Evolutionary conservation across 2,888 invertebrate genomes (phyloP).

Genomic region (Agapostemon virescens): DNA sequence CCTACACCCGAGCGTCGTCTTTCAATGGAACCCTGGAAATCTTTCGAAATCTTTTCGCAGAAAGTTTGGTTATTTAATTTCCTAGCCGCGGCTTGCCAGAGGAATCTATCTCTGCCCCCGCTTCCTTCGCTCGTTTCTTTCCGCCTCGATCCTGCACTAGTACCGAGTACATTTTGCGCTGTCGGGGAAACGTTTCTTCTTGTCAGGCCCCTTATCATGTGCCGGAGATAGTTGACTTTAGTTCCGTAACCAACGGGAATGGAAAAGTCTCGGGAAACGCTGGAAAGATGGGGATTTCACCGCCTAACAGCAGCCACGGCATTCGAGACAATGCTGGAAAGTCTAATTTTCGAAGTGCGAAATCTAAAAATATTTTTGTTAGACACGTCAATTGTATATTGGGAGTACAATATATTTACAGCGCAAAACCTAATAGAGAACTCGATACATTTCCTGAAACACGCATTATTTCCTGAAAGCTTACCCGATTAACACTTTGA

Average conservation of each 20-base stretch:
- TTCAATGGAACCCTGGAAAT: slow-evolving; percentile 62
- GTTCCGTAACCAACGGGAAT: not conserved
- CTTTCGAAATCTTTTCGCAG: slow-evolving; percentile 60
- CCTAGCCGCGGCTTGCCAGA: slow-evolving; percentile 61
- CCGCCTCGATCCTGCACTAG: slow-evolving; percentile 12
- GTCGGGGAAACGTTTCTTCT: slow-evolving; percentile 36
- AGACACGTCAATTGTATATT: too few species aligned
- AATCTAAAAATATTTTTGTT: not conserved
- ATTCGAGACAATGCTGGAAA: not conserved
- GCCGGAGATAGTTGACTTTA: slow-evolving; percentile 22
- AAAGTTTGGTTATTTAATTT: slow-evolving; percentile 79
- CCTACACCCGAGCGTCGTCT: slow-evolving; percentile 37
- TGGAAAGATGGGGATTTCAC: not conserved
- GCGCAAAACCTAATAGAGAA: too few species aligned
- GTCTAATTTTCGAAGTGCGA: not conserved
- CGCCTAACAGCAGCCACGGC: not conserved
- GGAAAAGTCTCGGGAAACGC: slow-evolving; percentile 2
- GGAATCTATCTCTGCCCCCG: slow-evolving; percentile 10
- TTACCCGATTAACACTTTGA: too few species aligned
- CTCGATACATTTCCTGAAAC: too few species aligned
- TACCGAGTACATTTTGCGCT: slow-evolving; percentile 23
- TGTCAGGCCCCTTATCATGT: slow-evolving; percentile 48
- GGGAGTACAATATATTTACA: too few species aligned
- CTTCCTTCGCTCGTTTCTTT: slow-evolving; percentile 17
- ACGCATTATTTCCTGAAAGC: too few species aligned